Evolutionary conservation across 2,888 invertebrate genomes (phyloP).

Genomic region (Drosophila imparisetae): DNA sequence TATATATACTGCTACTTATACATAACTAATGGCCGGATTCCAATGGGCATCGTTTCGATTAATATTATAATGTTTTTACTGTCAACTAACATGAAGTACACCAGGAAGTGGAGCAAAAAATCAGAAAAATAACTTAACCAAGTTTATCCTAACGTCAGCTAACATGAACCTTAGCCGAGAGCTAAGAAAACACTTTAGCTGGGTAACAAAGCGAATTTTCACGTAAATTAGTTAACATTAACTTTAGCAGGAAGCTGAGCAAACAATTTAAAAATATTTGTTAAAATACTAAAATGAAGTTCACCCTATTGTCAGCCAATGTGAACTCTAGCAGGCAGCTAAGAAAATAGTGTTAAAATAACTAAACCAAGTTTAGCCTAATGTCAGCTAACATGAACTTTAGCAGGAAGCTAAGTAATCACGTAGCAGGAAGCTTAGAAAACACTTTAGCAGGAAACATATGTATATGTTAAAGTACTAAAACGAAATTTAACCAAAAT

Average conservation of each 20-base stretch:
- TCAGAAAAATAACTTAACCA: not conserved
- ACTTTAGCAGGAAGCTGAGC: not conserved
- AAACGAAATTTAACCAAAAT: not conserved
- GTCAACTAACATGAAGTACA: not conserved
- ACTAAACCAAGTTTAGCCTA: not conserved
- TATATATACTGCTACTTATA: constrained; percentile 1
- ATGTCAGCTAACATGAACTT: not conserved
- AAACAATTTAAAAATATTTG: not conserved
- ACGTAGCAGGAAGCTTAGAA: too few species aligned
- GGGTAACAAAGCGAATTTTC: not conserved
- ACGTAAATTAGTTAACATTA: not conserved
- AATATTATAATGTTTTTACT: not conserved
- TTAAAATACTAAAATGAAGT: too few species aligned
- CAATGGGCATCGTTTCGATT: not conserved
- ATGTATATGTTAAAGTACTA: not conserved
- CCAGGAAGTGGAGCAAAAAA: not conserved
- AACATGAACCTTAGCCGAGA: not conserved
- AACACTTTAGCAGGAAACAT: not conserved
- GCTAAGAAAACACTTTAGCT: not conserved
- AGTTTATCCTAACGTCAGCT: not conserved
- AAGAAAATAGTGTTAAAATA: not conserved
- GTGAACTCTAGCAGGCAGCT: not conserved
- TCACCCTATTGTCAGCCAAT: not conserved
- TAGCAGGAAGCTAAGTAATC: not conserved
- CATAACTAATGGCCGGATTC: constrained; percentile 4